These are phyloP conservation scores for Drosophila buzzatii DNA, from an alignment of 2,888 invertebrate genomes.

Conservation along the genomic window DNA sequence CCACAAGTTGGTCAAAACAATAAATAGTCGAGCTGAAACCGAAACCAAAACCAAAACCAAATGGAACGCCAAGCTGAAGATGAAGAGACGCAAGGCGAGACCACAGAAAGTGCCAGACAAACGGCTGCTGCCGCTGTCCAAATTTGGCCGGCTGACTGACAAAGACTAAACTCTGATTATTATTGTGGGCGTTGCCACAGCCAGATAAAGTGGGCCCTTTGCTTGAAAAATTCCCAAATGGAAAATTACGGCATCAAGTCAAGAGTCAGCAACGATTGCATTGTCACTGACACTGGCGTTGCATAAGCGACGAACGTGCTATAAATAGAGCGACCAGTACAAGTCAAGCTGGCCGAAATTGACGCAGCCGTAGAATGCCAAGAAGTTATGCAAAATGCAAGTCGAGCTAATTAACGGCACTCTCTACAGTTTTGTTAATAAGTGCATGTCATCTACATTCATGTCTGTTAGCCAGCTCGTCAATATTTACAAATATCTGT, in stretches of 20 bases:
- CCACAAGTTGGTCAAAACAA: constrained; percentile 30
- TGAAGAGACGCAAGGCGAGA: constrained; percentile 7
- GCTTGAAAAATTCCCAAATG: constrained; percentile 30
- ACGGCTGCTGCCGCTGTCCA: constrained; percentile 29
- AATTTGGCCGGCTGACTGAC: constrained; percentile 43
- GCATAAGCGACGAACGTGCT: constrained; percentile 54
- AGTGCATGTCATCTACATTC: constrained; percentile 30
- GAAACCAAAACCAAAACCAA: constrained; percentile 17
- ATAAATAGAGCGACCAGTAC: constrained; percentile 35
- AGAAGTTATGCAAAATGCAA: constrained; percentile 55
- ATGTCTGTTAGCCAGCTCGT: constrained; percentile 32
- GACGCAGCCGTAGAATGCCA: constrained; percentile 50
- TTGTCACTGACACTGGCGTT: constrained; percentile 29
- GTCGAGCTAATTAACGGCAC: constrained; percentile 31
- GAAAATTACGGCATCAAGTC: constrained; percentile 47
- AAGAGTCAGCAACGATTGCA: constrained; percentile 25
- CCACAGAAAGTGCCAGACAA: constrained; percentile 7
- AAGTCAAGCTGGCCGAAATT: constrained; percentile 8
- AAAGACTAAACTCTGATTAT: constrained; percentile 14
- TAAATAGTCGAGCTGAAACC: constrained; percentile 31
- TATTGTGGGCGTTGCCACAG: constrained; percentile 34
- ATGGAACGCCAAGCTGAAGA: constrained; percentile 14
- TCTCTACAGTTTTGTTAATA: constrained; percentile 31
- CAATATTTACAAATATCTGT: constrained; percentile 48
- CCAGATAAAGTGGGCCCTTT: constrained; percentile 45